These are phyloP conservation scores for Hozukius guyotensis DNA, from an alignment of 2,797 vertebrate species.

Conservation along the genomic window DNA sequence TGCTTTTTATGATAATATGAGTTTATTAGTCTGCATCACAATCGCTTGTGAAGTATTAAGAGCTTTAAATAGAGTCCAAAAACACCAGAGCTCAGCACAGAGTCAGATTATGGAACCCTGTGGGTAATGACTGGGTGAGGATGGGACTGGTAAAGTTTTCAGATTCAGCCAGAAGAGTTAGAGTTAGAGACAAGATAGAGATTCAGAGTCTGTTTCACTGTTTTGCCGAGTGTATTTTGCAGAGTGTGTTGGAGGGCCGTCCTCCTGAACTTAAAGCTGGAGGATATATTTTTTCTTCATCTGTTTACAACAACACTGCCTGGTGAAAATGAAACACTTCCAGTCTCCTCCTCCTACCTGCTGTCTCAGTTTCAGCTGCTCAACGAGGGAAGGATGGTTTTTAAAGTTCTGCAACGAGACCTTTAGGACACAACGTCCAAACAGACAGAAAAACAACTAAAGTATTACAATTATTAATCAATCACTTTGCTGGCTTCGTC, in stretches of 20 bases:
- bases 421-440: too few relatives aligned
- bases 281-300: too few relatives aligned
- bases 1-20: neutral
- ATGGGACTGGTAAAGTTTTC: neutral
- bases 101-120: neutral
- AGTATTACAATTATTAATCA: rapidly evolving
- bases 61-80: neutral
- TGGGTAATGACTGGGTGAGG: neutral
- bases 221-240: neutral
- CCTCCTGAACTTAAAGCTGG: neutral
- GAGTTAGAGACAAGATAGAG: neutral
- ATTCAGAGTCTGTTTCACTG: neutral
- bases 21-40: neutral
- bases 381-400: too few relatives aligned
- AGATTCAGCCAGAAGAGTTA: neutral
- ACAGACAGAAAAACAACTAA: too few relatives aligned
- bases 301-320: too few relatives aligned
- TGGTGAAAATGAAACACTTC: too few relatives aligned
- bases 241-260: neutral
- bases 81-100: neutral
- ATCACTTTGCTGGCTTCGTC: too few relatives aligned
- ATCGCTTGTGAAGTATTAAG: neutral
- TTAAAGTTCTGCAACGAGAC: too few relatives aligned
- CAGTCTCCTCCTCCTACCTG: too few relatives aligned
- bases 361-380: too few relatives aligned